Conservation (phyloP, 2,888 invertebrate genomes). For the Drosophila kokeensis region DNA sequence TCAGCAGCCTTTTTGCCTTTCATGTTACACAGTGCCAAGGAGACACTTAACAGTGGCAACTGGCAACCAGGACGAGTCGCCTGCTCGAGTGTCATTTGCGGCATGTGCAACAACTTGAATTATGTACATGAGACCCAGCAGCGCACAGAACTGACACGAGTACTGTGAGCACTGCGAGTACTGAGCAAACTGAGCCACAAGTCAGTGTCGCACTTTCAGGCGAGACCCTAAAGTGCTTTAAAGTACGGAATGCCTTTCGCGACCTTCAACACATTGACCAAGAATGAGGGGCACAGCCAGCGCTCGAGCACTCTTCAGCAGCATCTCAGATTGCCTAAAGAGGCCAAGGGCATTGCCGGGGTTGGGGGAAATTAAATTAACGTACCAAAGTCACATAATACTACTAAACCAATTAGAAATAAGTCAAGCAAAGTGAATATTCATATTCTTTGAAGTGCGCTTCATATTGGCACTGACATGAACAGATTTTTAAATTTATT, state of each 20-base stretch:
- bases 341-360: background rate
- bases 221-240: constrained; percentile 30
- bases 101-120: constrained; percentile 81
- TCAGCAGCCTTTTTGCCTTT: constrained; percentile 76
- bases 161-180: constrained; percentile 14
- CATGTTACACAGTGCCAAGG: constrained; percentile 67
- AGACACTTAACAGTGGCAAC: constrained; percentile 57
- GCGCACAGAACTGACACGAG: constrained; percentile 24
- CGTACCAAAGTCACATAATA: background rate
- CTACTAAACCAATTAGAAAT: background rate
- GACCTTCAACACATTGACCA: constrained; percentile 58
- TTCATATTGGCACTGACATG: background rate
- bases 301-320: background rate
- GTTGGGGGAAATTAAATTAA: background rate
- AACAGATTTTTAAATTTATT: background rate
- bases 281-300: constrained; percentile 17
- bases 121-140: constrained; percentile 70
- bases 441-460: background rate
- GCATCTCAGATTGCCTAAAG: background rate
- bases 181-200: constrained; percentile 5
- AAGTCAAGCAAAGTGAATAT: background rate
- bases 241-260: constrained; percentile 38
- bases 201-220: constrained; percentile 3
- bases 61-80: constrained; percentile 26
- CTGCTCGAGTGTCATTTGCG: constrained; percentile 64